Conservation (phyloP, 2,113 vertebrate species). For the Amazona guildingii region DNA sequence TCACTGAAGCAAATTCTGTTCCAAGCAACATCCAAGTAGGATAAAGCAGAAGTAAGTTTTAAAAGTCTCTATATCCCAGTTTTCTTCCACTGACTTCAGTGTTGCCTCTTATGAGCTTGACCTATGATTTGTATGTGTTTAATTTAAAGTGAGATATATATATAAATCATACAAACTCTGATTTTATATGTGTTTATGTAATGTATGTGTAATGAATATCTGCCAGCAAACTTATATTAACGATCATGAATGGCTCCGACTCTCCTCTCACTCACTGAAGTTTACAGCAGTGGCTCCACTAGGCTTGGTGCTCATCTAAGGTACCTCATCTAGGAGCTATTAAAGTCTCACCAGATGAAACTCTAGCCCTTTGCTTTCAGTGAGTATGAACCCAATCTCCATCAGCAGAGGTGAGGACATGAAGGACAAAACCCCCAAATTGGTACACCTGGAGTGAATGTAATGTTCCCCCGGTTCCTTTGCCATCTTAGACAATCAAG, state of each 20-base stretch:
- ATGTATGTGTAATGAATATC: background rate
- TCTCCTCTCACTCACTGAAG: background rate
- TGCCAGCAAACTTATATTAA: background rate
- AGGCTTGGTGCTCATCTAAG: background rate
- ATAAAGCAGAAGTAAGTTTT: background rate
- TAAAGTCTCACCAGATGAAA: background rate
- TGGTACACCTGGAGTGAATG: background rate
- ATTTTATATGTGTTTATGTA: conserved; percentile 42
- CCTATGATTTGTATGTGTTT: conserved; percentile 61
- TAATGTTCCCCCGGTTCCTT: background rate
- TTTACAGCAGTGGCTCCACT: background rate
- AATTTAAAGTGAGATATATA: conserved; percentile 44
- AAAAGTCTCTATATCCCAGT: background rate
- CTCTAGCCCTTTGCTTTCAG: background rate
- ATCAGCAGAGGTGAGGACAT: background rate
- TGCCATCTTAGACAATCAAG: background rate
- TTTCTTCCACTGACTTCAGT: conserved; percentile 7
- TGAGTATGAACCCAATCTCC: background rate
- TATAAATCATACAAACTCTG: background rate
- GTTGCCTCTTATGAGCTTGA: conserved; percentile 32
- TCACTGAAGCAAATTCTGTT: background rate
- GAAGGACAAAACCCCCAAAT: background rate
- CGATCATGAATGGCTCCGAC: background rate
- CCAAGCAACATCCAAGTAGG: background rate
- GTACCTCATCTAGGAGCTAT: background rate